Conservation (phyloP, 2,888 invertebrate species). For the Petrophora chlorosata region DNA sequence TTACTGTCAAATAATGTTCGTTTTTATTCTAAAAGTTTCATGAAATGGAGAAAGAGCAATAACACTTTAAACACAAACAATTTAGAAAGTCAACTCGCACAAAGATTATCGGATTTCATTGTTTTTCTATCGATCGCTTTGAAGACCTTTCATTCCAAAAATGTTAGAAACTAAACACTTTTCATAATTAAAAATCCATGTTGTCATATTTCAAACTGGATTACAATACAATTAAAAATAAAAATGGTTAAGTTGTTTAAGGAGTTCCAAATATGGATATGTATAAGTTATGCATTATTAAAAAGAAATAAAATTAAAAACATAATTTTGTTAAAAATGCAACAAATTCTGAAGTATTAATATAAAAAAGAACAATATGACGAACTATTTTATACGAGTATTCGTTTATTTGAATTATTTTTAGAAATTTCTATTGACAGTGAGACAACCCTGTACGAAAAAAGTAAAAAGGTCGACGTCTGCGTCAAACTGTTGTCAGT, state of each 20-base stretch:
- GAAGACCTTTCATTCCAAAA: neutral
- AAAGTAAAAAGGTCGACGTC: neutral
- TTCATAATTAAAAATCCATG: neutral
- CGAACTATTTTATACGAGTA: neutral
- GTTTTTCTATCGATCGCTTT: conserved; percentile 2
- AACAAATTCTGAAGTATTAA: too few species aligned
- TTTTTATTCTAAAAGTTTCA: conserved; percentile 11
- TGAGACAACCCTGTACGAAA: neutral
- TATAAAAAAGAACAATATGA: neutral
- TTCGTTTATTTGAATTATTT: neutral
- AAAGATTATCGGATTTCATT: neutral
- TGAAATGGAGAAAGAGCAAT: conserved; percentile 5
- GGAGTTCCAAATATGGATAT: too few species aligned
- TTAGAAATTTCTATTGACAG: neutral
- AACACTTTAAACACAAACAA: conserved; percentile 13
- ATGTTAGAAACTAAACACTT: neutral
- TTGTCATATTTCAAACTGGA: neutral
- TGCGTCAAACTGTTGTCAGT: conserved; percentile 10
- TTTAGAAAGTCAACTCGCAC: conserved; percentile 8
- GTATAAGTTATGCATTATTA: too few species aligned
- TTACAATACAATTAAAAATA: neutral
- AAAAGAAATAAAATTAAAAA: too few species aligned
- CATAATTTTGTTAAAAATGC: too few species aligned
- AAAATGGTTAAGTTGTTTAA: too few species aligned
- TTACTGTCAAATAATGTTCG: neutral